Percentiles rank a stretch among this genome's conserved stretches.
Evolutionary conservation across 1,140 invertebrate species (phyloP).

Genomic region (Heliconius melpomene): DNA sequence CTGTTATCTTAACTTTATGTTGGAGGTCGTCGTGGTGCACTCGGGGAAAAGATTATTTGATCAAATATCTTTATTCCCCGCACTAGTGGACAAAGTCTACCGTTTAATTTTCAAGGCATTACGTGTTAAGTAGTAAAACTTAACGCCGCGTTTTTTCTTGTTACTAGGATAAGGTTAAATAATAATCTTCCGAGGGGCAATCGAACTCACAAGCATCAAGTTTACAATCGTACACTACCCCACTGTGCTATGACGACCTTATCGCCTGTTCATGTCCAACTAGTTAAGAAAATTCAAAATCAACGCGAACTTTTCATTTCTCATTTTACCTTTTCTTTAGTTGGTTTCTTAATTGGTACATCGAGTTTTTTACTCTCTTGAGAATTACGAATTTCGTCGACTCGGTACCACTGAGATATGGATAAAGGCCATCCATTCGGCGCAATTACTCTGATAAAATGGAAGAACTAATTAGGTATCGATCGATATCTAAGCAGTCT

Average conservation of each 20-base stretch:
- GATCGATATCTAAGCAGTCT: too few species aligned
- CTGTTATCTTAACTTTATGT: too few species aligned
- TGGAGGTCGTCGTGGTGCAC: too few species aligned
- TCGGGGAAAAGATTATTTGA: too few species aligned
- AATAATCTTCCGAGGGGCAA: too few species aligned
- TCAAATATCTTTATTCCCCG: too few species aligned
- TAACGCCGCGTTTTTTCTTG: neutral
- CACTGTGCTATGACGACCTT: too few species aligned
- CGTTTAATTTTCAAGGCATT: neutral
- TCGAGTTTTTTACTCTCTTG: conserved; percentile 46
- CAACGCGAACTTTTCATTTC: too few species aligned
- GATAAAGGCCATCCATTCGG: conserved; percentile 63
- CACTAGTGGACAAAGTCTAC: too few species aligned
- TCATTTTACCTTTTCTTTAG: conserved; percentile 56
- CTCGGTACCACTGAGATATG: conserved; percentile 61
- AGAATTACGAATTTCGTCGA: conserved; percentile 58
- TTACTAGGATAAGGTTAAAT: neutral
- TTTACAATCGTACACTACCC: too few species aligned
- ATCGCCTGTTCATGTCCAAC: neutral
- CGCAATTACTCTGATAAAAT: conserved; percentile 50
- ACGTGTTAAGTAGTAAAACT: neutral
- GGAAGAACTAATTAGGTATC: neutral
- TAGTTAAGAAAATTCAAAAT: neutral
- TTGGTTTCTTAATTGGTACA: conserved; percentile 43
- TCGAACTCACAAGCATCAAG: too few species aligned